Evolutionary conservation across 92 coral and sea anemone genomes (phyloP).

Genomic region (Diadumene lineata): DNA sequence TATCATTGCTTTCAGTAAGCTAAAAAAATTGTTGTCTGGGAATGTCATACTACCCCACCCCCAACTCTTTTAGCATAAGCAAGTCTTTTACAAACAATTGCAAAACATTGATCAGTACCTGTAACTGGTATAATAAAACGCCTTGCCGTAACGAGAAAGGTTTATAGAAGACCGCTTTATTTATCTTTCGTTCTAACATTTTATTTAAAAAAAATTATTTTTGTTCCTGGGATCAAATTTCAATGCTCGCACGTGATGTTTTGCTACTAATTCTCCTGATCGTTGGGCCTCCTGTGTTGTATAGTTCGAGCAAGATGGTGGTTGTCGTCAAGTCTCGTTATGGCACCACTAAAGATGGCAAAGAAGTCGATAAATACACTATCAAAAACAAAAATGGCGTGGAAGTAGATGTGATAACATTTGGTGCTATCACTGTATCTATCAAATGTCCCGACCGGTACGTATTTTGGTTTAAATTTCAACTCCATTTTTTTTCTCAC

Average conservation of each 20-base stretch:
- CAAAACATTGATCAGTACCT: neutral
- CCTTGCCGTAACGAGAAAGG: neutral
- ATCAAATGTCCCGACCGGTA: constrained; percentile 89
- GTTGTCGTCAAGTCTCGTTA: constrained; percentile 29
- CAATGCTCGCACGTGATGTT: neutral
- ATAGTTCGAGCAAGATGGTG: constrained; percentile 26
- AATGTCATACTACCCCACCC: too few species aligned
- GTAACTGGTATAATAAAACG: neutral
- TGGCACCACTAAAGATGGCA: constrained; percentile 78
- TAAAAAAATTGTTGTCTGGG: too few species aligned
- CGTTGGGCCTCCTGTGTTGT: constrained; percentile 9
- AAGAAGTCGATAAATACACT: constrained; percentile 70
- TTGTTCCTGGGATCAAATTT: too few species aligned
- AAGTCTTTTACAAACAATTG: too few species aligned
- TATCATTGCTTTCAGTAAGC: too few species aligned
- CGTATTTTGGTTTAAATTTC: too few species aligned
- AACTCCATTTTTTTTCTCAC: too few species aligned
- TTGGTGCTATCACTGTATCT: constrained; percentile 75
- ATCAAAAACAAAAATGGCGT: constrained; percentile 72
- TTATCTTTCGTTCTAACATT: too few species aligned
- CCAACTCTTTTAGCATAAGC: too few species aligned
- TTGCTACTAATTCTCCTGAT: neutral
- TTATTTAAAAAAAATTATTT: too few species aligned
- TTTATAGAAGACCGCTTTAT: neutral
- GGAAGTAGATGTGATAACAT: constrained; percentile 68